Conservation (phyloP, 2,888 invertebrate species). For the Eilema caniola region DNA sequence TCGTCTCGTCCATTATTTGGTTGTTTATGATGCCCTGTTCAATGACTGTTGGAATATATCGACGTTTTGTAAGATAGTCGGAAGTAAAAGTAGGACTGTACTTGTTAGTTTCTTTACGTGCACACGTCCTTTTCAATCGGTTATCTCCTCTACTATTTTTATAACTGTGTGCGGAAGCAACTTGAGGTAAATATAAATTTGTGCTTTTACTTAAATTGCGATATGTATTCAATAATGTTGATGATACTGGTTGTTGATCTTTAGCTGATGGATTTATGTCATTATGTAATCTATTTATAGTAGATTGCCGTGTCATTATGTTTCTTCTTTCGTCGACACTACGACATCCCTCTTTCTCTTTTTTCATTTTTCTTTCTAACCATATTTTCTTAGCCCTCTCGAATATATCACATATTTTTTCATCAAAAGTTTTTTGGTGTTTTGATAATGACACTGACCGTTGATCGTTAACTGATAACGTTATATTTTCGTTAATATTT, state of each 20-base stretch:
- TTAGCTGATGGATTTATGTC: background rate
- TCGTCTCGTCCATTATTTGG: slow-evolving; percentile 33
- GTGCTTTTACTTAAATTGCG: slow-evolving; percentile 9
- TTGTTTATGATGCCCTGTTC: background rate
- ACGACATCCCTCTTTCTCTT: slow-evolving; percentile 76
- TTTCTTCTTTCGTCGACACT: slow-evolving; percentile 47
- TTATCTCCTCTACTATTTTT: background rate
- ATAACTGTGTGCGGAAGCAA: background rate
- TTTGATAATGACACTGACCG: too few species aligned
- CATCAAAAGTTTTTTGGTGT: background rate
- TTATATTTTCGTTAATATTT: too few species aligned
- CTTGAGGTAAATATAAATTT: background rate
- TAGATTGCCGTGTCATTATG: slow-evolving; percentile 42
- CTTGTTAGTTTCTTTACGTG: background rate
- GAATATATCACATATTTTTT: background rate
- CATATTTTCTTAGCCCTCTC: too few species aligned
- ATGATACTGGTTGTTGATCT: slow-evolving; percentile 42
- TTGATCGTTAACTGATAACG: too few species aligned
- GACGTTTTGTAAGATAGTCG: background rate
- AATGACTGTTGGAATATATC: background rate
- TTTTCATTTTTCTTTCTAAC: slow-evolving; percentile 67
- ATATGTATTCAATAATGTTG: slow-evolving; percentile 46
- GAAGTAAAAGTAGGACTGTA: background rate
- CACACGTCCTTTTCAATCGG: background rate
- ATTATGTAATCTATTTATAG: slow-evolving; percentile 41